phyloP scores from a whole-genome alignment of 2,113 vertebrate genomes.

The Rutilus rutilus region DNA sequence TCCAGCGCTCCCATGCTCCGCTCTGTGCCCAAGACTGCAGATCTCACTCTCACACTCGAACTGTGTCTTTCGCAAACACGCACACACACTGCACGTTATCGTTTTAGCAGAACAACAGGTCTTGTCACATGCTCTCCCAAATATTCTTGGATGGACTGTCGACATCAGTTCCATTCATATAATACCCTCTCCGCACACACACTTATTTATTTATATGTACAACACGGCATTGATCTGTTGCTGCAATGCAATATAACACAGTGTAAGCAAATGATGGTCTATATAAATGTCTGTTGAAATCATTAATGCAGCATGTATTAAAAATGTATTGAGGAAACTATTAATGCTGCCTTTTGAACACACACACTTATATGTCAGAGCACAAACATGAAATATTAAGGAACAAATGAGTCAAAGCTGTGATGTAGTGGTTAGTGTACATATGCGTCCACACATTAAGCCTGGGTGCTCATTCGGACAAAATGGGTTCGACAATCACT shows the following conservation, averaged over 20 bases:
- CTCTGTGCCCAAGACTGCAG: conserved; percentile 37
- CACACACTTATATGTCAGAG: neutral
- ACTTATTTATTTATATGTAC: conserved; percentile 14
- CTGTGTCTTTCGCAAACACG: conserved; percentile 4
- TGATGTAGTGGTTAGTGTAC: neutral
- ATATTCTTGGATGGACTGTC: conserved; percentile 3
- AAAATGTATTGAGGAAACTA: conserved; percentile 30
- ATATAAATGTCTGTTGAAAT: conserved; percentile 16
- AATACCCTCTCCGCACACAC: neutral
- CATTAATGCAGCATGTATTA: conserved; percentile 34
- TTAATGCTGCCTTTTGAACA: conserved; percentile 13
- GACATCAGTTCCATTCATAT: conserved; percentile 14
- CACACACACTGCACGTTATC: neutral
- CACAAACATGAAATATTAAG: conserved; percentile 10
- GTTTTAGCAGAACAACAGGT: neutral
- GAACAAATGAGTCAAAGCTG: neutral
- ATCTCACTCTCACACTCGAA: neutral
- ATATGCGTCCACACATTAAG: too few relatives aligned
- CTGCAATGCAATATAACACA: conserved; percentile 24
- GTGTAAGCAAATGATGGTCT: conserved; percentile 28
- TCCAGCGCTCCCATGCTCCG: conserved; percentile 10
- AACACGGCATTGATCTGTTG: neutral
- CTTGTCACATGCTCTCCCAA: neutral
- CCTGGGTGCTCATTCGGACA: neutral
- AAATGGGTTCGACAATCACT: neutral